Percentiles rank a stretch among this genome's conserved stretches.
Evolutionary conservation across 2,888 invertebrate genomes (phyloP).

Genomic region (Electrophaes corylata): DNA sequence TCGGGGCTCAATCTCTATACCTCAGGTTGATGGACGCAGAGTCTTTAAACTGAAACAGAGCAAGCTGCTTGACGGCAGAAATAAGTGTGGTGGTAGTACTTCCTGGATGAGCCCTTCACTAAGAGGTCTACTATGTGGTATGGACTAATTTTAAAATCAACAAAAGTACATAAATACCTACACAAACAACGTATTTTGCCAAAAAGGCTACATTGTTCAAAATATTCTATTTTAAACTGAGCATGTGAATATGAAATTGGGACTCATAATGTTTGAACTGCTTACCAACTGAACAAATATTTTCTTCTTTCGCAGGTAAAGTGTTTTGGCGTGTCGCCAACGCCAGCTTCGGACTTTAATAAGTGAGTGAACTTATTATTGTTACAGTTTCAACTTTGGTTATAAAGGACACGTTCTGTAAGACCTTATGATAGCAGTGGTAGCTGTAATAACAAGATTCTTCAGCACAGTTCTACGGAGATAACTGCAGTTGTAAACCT

Average conservation of each 20-base stretch:
- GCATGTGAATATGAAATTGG: constrained; percentile 34
- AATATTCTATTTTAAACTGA: constrained; percentile 19
- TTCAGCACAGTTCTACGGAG: background rate
- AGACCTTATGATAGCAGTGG: background rate
- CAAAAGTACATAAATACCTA: too few species aligned
- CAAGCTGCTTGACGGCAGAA: too few species aligned
- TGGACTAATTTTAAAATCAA: too few species aligned
- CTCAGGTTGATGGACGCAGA: too few species aligned
- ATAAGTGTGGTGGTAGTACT: too few species aligned
- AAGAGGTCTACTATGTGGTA: too few species aligned
- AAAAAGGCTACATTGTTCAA: background rate
- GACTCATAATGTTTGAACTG: constrained; percentile 22
- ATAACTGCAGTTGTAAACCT: background rate
- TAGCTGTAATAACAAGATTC: background rate
- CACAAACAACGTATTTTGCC: background rate
- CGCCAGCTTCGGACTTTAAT: constrained; percentile 44
- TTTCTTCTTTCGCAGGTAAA: constrained; percentile 49
- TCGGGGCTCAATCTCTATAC: too few species aligned
- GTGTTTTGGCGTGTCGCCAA: constrained; percentile 44
- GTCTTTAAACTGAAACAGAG: too few species aligned
- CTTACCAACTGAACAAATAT: constrained; percentile 42
- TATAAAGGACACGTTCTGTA: constrained; percentile 7
- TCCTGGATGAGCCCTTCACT: too few species aligned
- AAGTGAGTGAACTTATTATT: constrained; percentile 53
- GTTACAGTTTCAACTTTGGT: constrained; percentile 32